These are phyloP conservation scores for Philotrypesis tridentata DNA, from an alignment of 1,140 invertebrate genomes.

Conservation along the genomic window DNA sequence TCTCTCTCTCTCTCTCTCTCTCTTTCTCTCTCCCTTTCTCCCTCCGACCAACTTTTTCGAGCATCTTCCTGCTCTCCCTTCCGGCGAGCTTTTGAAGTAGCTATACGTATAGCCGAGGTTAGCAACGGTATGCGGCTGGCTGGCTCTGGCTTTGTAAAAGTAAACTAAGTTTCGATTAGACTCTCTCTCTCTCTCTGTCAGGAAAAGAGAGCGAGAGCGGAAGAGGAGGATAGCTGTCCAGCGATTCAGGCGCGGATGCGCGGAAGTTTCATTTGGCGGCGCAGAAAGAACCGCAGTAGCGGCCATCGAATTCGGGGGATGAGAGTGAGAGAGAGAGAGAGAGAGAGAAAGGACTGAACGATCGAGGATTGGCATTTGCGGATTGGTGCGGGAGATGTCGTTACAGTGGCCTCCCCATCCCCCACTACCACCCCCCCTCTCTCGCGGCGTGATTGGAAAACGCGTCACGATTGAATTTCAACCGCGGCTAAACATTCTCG, in stretches of 20 bases:
- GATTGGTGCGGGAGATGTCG: constrained; percentile 29
- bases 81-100: constrained; percentile 41
- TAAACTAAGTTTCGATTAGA: constrained; percentile 60
- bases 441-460: constrained; percentile 50
- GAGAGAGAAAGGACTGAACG: constrained; percentile 25
- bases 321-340: not conserved
- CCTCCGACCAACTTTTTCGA: constrained; percentile 35
- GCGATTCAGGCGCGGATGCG: constrained; percentile 40
- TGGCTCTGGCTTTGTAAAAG: constrained; percentile 55
- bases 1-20: too few species aligned
- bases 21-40: not conserved
- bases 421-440: too few species aligned
- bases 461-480: constrained; percentile 50
- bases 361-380: constrained; percentile 41
- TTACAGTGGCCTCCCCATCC: constrained; percentile 21
- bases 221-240: constrained; percentile 33
- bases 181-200: constrained; percentile 32
- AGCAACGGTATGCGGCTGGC: constrained; percentile 4
- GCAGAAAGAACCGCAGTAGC: constrained; percentile 10
- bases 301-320: not conserved
- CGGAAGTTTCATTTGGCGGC: constrained; percentile 49
- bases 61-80: not conserved
- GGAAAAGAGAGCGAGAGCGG: not conserved
- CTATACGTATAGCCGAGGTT: not conserved
- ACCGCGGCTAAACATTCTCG: constrained; percentile 38